Evolutionary conservation across 2,888 invertebrate genomes (phyloP).

Genomic region (Acronicta alni): DNA sequence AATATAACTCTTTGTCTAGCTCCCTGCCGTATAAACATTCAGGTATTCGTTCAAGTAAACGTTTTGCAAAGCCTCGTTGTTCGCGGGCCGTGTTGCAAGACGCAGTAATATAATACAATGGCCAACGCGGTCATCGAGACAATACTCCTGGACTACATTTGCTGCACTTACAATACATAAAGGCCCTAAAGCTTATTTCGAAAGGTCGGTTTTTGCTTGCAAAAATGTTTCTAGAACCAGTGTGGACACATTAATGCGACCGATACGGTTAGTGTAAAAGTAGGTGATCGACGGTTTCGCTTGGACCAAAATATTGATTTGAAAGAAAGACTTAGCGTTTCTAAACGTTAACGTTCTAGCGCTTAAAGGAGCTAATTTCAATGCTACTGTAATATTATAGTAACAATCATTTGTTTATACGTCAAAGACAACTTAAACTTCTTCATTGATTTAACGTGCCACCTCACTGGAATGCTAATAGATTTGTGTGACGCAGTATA

Average conservation of each 20-base stretch:
- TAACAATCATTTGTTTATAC: conserved; percentile 9
- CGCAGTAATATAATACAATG: conserved; percentile 77
- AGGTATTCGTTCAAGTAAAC: conserved; percentile 63
- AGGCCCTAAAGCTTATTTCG: conserved; percentile 50
- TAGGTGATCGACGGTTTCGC: conserved; percentile 37
- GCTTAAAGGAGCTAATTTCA: neutral
- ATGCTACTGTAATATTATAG: neutral
- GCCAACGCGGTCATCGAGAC: conserved; percentile 72
- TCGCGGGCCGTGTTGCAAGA: conserved; percentile 75
- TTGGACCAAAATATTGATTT: conserved; percentile 36
- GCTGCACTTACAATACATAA: conserved; percentile 59
- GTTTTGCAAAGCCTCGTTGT: conserved; percentile 76
- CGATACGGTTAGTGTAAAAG: conserved; percentile 46
- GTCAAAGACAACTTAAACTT: conserved; percentile 15
- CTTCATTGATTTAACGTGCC: conserved; percentile 15
- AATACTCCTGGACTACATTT: conserved; percentile 74
- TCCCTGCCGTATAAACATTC: conserved; percentile 42
- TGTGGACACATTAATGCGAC: conserved; percentile 36
- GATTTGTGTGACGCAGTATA: conserved; percentile 18
- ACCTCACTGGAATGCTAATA: conserved; percentile 22
- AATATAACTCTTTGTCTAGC: conserved; percentile 34
- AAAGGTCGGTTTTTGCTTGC: conserved; percentile 50
- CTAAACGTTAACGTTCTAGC: neutral
- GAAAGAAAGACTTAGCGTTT: conserved; percentile 1
- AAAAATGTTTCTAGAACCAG: conserved; percentile 27